These are phyloP conservation scores for Loripinus fragilis DNA, from an alignment of 2,888 invertebrate species.

Conservation along the genomic window DNA sequence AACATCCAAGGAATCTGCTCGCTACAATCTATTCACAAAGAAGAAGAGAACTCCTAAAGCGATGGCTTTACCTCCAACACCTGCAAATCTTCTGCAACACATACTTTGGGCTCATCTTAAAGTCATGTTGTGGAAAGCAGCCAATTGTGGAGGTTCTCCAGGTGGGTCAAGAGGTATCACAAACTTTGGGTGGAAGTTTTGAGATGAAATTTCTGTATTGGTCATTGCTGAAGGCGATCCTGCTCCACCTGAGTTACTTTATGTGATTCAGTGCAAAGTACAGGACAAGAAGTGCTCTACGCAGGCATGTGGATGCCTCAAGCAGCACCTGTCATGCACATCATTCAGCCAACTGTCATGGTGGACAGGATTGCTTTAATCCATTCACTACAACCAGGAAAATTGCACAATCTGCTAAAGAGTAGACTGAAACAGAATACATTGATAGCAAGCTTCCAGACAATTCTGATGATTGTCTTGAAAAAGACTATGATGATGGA, in stretches of 20 bases:
- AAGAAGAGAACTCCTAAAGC: slow-evolving; percentile 23
- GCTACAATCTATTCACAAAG: slow-evolving; percentile 21
- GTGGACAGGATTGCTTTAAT: slow-evolving; percentile 8
- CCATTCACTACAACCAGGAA: not conserved
- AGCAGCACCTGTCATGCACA: slow-evolving; percentile 13
- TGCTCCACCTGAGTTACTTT: slow-evolving; percentile 5
- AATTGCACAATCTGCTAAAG: not conserved
- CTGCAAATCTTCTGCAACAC: slow-evolving; percentile 32
- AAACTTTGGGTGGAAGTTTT: slow-evolving; percentile 19
- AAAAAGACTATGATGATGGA: not conserved
- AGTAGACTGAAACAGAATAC: not conserved
- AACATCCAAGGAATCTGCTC: slow-evolving; percentile 32
- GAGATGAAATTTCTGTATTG: slow-evolving; percentile 4
- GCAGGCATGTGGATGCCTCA: not conserved
- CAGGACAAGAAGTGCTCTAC: slow-evolving; percentile 10
- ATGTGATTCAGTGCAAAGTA: slow-evolving; percentile 15
- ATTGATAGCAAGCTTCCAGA: not conserved
- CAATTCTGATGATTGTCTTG: not conserved
- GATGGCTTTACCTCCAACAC: slow-evolving; percentile 36
- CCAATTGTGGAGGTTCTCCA: slow-evolving; percentile 21
- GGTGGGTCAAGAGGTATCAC: slow-evolving; percentile 19
- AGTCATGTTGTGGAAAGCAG: slow-evolving; percentile 24
- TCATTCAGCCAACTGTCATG: slow-evolving; percentile 4
- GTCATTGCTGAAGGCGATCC: slow-evolving; percentile 12
- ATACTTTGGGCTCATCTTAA: slow-evolving; percentile 26